Percentiles rank a stretch among this genome's conserved stretches.
Conservation (phyloP, 2,113 vertebrate genomes). For the Zosterops japonicus region DNA sequence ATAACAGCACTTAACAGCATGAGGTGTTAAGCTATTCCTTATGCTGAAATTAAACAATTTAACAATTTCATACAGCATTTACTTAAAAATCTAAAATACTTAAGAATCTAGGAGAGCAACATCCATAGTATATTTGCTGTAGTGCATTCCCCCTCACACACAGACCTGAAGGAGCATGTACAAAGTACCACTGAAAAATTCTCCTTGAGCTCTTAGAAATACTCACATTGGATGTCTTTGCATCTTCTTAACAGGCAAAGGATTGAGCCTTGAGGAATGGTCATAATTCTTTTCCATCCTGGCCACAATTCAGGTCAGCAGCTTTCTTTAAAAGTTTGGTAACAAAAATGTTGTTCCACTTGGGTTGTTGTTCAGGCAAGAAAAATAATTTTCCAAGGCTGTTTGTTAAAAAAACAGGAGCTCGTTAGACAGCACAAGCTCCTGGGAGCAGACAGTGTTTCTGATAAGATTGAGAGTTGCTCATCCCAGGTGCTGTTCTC, state of each 20-base stretch:
- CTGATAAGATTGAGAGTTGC: not conserved
- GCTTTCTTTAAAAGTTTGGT: not conserved
- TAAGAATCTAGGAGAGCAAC: not conserved
- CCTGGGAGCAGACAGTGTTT: not conserved
- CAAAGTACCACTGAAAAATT: not conserved
- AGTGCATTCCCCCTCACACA: not conserved
- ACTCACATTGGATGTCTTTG: not conserved
- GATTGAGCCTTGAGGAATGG: not conserved
- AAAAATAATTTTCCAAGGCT: not conserved
- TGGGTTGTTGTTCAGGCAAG: not conserved
- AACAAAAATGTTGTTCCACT: not conserved
- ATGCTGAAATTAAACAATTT: not conserved
- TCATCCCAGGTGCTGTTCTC: not conserved
- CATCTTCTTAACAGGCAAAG: not conserved
- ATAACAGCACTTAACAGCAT: not conserved
- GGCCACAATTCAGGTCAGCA: not conserved
- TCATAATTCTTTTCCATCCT: not conserved
- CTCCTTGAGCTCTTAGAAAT: not conserved
- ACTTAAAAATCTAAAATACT: not conserved
- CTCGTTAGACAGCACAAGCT: not conserved
- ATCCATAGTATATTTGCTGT: accelerated
- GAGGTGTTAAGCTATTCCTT: not conserved
- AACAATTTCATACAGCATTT: not conserved
- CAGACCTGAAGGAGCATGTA: not conserved
- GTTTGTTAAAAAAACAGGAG: not conserved